Evolutionary conservation across 2,888 invertebrate genomes (phyloP).

Genomic region (Cephus spinipes): DNA sequence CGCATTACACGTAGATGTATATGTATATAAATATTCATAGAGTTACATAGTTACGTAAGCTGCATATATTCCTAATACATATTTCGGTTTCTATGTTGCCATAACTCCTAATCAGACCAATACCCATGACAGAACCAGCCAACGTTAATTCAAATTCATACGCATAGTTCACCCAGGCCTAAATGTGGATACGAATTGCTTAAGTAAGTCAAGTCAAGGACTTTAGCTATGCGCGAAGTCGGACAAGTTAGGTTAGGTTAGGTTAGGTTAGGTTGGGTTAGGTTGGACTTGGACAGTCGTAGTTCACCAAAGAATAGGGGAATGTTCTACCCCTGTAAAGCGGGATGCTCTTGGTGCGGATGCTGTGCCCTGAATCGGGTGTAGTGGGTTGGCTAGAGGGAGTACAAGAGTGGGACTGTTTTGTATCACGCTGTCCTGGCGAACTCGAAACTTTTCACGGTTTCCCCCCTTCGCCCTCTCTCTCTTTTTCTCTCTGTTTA

Average conservation of each 20-base stretch:
- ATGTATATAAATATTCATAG: not conserved
- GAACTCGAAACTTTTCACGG: conserved; percentile 13
- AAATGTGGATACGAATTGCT: not conserved
- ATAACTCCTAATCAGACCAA: not conserved
- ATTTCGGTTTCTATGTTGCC: not conserved
- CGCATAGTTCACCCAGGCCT: conserved; percentile 30
- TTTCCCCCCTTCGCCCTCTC: not conserved
- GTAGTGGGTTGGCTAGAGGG: not conserved
- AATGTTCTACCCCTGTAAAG: not conserved
- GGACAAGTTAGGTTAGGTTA: not conserved
- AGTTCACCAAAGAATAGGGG: not conserved
- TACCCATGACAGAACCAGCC: not conserved
- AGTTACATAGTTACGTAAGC: not conserved
- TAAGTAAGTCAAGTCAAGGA: not conserved
- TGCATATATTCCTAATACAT: not conserved
- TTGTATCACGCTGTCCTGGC: conserved; percentile 12
- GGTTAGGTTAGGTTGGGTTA: not conserved
- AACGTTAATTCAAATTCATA: conserved; percentile 36
- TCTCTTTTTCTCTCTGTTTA: not conserved
- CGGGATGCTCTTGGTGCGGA: too few species aligned
- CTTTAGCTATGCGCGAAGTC: not conserved
- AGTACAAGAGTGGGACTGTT: conserved; percentile 8
- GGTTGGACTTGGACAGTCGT: not conserved
- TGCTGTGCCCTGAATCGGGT: not conserved
- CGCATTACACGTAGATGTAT: not conserved